Percentiles rank a stretch among this genome's conserved stretches.
phyloP scores from a whole-genome alignment of 2,888 invertebrate species.

The Nemotelus pantherinus region DNA sequence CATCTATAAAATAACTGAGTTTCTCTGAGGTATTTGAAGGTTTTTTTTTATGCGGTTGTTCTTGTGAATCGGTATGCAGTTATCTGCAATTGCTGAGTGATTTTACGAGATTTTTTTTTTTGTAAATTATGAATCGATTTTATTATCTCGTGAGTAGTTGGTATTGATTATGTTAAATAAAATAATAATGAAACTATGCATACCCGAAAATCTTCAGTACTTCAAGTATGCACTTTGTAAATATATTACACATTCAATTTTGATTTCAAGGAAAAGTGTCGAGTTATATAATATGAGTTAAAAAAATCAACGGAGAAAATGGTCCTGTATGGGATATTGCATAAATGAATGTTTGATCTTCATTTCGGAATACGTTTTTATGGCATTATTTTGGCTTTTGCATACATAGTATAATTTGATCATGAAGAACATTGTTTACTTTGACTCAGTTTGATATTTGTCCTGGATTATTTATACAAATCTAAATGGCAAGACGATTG shows the following conservation, averaged over 20 bases:
- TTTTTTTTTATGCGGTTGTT: constrained; percentile 16
- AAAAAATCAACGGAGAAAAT: background rate
- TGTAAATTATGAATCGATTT: background rate
- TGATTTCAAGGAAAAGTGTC: background rate
- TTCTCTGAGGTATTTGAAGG: constrained; percentile 37
- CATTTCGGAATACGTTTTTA: background rate
- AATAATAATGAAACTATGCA: constrained; percentile 6
- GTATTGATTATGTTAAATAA: background rate
- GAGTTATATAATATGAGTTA: background rate
- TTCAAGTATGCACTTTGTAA: constrained; percentile 23
- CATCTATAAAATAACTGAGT: constrained; percentile 38
- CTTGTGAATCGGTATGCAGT: background rate
- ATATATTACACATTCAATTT: constrained; percentile 6
- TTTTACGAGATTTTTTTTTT: background rate
- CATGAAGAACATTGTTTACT: background rate
- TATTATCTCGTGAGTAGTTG: too few species aligned
- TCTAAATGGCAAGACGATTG: background rate
- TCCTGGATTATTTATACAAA: constrained; percentile 1
- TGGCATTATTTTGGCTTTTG: background rate
- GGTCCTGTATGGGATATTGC: constrained; percentile 27
- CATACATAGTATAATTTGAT: background rate
- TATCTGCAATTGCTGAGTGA: constrained; percentile 2
- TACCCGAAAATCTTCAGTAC: constrained; percentile 14
- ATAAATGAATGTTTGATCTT: background rate
- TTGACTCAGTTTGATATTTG: constrained; percentile 16